Evolutionary conservation across 2,888 invertebrate genomes (phyloP), one percentile per base, ranked within the genome.

Genomic region (Anodontia alba): DNA sequence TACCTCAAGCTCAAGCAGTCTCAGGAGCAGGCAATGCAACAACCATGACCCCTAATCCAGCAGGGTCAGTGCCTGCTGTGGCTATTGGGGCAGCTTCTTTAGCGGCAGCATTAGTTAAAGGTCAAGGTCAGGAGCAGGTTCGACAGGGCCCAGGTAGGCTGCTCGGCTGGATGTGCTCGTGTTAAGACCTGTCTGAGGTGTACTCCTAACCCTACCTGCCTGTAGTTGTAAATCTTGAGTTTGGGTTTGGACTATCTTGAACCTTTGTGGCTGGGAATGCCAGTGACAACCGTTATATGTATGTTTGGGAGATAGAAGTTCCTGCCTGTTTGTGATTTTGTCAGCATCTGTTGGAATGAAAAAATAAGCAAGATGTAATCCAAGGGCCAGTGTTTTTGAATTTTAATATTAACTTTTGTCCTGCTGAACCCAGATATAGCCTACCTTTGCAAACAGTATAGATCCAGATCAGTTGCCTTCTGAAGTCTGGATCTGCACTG

Each of bases 21-120:
- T 80, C 78, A 73, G 85, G 83, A 78, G 82, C 85, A 76, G 80
- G 78, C 74, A 80, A 81, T 36, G 78, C 85, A 26, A 83, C 82
- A 26, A 72, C 76, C 23, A 76, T 79, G 77, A 73, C 73, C 78
- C 76, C 82, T 49, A 83, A 80, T 46, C 78, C 82, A 51, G 75
- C 73, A 17, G 82, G 80, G 23, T 79, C 82, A 54, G 76, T 83
- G n/a, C 85, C 82, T 20, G 69, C 82, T 29, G 67, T 76, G 73
- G 78, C 85, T 36, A 57, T 76, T 26, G 85, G 85, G 73, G 85
- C 85, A 46, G 80, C 85, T 31, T 82, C 85, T 31, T 49, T 83
- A 43, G 80, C 76, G 26, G 85, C 80, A 43, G 78, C 85, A 51
- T 75, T 85, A 71, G 70, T 73, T 7, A 85, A 85, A 69, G 84